A percentile compares a stretch with the other conserved stretches of the same genome.
Conservation (phyloP, 2,797 vertebrate genomes). For the Lagocephalus sceleratus region DNA sequence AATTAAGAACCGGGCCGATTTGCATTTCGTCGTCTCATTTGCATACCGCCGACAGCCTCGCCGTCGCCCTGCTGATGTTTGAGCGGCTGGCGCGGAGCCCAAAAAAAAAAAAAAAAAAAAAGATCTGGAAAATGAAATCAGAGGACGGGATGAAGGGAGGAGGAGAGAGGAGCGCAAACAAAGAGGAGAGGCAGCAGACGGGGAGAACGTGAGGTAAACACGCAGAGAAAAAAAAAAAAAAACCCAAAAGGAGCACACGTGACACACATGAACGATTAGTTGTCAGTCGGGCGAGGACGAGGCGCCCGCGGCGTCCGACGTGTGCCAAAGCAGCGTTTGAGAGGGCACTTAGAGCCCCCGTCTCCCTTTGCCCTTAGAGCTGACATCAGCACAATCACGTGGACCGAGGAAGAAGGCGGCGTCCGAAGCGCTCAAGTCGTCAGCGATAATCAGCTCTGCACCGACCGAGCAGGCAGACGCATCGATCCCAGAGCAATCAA, state of each 20-base stretch:
- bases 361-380: no score
- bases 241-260: background rate
- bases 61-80: constrained; percentile 52
- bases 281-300: constrained; percentile 39
- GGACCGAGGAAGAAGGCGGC: constrained; percentile 27
- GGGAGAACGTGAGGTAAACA: constrained; percentile 15
- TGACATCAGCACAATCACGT: background rate
- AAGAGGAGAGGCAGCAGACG: constrained; percentile 41
- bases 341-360: no score
- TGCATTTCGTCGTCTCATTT: constrained; percentile 62
- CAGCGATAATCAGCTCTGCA: constrained; percentile 51
- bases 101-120: constrained; percentile 9
- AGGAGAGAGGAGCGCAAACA: constrained; percentile 46
- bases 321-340: no score
- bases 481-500: constrained; percentile 62
- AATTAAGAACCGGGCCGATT: constrained; percentile 66
- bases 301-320: no score
- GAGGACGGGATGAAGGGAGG: constrained; percentile 21
- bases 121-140: background rate
- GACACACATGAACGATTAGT: constrained; percentile 21
- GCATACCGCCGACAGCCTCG: constrained; percentile 42
- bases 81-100: constrained; percentile 68
- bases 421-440: constrained; percentile 48
- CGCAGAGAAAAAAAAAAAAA: constrained; percentile 17
- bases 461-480: constrained; percentile 41